Base-by-base conservation (phyloP, 2,888 invertebrate species). In the Macaria liturata region DNA sequence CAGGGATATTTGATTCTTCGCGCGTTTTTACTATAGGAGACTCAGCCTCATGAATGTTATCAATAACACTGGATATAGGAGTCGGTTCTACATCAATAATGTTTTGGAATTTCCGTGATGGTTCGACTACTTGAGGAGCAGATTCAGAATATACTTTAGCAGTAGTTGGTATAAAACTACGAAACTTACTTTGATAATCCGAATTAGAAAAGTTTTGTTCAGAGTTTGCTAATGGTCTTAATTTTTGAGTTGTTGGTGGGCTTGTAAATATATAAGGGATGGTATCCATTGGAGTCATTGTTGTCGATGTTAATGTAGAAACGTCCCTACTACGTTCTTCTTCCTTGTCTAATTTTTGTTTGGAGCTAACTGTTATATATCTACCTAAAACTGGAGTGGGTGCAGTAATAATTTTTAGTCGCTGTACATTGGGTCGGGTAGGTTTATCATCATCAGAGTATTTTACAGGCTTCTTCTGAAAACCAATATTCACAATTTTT, bases 401-500 rank as follows among this genome's bases (percentile, higher is more conserved):
- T 65, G 90, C 90, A 37, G 87, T 84, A 57, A 91, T 75, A 37
- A 88, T 85, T 76, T 88, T 80, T 48, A 91, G 68, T 54, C 81
- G 80, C 62, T 88, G 84, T 6, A 80, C 67, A 65, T 81, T 80
- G 57, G 70, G 77, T 43, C 78, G 76, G 20, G 75, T 64, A 59
- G 84, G 83, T 72, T 85, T 84, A 64, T 84, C 82, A 62, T 83
- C 82, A 61, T 83, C 76, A 45, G 67, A 65, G 69, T 76, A 80
- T 62, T 81, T 84, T 9, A 75, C 60, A 56, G 74, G 70, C 70
- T 86, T 88, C 63, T 85, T 88, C 62, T 84, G 80, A 50, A 76
- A 86, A 46, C 91, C 91, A 59, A 88, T 86, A 66, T 88, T 88
- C 44, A 89, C 82, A 50, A 83, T 69, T 70, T 81, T 77, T 70